Evolutionary conservation across 1,140 invertebrate species (phyloP).

Genomic region (Apolygus lucorum): DNA sequence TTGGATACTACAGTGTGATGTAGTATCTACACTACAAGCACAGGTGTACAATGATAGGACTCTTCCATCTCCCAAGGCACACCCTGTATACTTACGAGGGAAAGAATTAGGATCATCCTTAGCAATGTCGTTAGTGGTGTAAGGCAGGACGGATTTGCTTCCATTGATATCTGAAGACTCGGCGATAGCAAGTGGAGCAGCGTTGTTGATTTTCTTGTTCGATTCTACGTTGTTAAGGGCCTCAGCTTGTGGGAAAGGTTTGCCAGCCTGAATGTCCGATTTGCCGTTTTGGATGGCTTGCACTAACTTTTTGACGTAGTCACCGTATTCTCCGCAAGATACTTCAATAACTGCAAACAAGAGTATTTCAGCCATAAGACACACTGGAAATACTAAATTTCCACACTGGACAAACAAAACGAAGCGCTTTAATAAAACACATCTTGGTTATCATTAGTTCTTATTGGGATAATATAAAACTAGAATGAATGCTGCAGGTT

Average conservation of each 20-base stretch:
- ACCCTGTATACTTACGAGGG: background rate
- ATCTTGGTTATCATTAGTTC: no score
- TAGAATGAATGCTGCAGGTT: no score
- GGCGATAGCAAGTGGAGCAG: conserved; percentile 23
- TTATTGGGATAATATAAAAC: no score
- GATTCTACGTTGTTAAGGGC: conserved; percentile 50
- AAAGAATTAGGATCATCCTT: conserved; percentile 33
- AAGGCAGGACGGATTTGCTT: conserved; percentile 41
- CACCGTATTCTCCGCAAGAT: conserved; percentile 88
- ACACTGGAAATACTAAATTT: no score
- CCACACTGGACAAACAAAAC: no score
- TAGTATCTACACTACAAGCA: no score
- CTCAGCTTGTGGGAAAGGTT: conserved; percentile 51
- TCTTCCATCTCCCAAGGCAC: no score
- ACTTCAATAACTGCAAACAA: conserved; percentile 72
- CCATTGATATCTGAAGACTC: conserved; percentile 6
- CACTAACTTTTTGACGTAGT: conserved; percentile 74
- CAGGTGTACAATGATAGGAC: no score
- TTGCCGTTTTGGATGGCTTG: conserved; percentile 75
- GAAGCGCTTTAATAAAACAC: no score
- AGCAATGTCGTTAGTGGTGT: conserved; percentile 56
- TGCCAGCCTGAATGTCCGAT: conserved; percentile 57
- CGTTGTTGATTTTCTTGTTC: conserved; percentile 38
- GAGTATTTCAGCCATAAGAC: no score
- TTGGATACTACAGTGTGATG: no score